Percentiles rank a stretch among this genome's conserved stretches.
Evolutionary conservation across 2,888 invertebrate genomes (phyloP).

Genomic region (Fragum sueziense): DNA sequence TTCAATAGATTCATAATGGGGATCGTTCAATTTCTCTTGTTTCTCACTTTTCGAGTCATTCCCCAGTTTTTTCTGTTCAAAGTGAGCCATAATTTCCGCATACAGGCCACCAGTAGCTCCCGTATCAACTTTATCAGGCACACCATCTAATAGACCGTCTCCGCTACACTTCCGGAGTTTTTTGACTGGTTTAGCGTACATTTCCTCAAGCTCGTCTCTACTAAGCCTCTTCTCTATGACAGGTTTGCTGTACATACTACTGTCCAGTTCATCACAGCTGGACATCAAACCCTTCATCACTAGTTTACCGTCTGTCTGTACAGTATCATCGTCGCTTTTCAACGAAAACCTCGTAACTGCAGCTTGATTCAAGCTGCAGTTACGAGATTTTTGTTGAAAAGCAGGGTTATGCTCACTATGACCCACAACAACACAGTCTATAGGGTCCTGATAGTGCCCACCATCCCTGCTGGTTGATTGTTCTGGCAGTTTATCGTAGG

Average conservation of each 20-base stretch:
- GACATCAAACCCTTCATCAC: slow-evolving; percentile 39
- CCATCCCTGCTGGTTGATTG: background rate
- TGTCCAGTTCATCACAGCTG: slow-evolving; percentile 51
- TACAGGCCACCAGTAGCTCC: slow-evolving; percentile 15
- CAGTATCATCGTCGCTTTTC: slow-evolving; percentile 22
- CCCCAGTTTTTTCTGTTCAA: slow-evolving; percentile 21
- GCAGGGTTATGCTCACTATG: background rate
- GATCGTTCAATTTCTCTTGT: slow-evolving; percentile 20
- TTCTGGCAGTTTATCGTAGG: slow-evolving; percentile 48
- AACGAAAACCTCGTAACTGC: too few relatives aligned
- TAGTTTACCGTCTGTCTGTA: slow-evolving; percentile 30
- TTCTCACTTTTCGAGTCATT: background rate
- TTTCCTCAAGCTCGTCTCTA: slow-evolving; percentile 51
- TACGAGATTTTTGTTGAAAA: too few relatives aligned
- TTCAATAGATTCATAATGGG: slow-evolving; percentile 55
- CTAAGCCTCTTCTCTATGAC: slow-evolving; percentile 47
- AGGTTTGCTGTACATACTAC: slow-evolving; percentile 52
- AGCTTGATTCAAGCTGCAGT: too few relatives aligned
- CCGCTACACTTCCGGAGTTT: slow-evolving; percentile 31
- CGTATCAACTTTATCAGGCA: background rate
- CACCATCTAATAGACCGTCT: background rate
- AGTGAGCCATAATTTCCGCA: slow-evolving; percentile 54
- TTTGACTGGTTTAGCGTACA: slow-evolving; percentile 60
- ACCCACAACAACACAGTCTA: slow-evolving; percentile 35
- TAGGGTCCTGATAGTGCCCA: slow-evolving; percentile 52